Evolutionary conservation across 2,113 vertebrate species (phyloP).

Genomic region (Aythya baeri): DNA sequence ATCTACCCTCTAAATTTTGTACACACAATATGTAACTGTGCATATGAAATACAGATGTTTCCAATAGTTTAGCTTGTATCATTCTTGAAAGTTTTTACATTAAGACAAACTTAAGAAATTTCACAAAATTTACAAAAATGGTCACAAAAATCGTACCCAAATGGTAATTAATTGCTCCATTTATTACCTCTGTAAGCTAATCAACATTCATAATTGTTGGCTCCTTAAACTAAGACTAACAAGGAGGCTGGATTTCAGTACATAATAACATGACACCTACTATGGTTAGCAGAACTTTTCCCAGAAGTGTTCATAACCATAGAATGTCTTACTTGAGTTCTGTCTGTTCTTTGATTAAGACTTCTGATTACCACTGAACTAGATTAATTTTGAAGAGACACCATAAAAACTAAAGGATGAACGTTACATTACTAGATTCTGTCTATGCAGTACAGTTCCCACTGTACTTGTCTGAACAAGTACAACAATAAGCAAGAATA

Average conservation of each 20-base stretch:
- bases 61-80: background rate
- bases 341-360: background rate
- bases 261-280: background rate
- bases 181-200: background rate
- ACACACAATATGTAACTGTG: background rate
- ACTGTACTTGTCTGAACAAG: background rate
- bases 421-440: background rate
- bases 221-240: background rate
- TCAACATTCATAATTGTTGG: background rate
- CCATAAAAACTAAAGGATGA: background rate
- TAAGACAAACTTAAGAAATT: background rate
- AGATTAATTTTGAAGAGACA: background rate
- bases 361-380: background rate
- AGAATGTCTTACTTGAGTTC: background rate
- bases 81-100: background rate
- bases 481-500: background rate
- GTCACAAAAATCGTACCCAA: background rate
- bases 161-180: background rate
- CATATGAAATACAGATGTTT: background rate
- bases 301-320: background rate
- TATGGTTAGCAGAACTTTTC: background rate
- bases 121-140: background rate
- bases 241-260: background rate
- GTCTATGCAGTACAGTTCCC: background rate
- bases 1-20: background rate